Evolutionary conservation across 2,888 invertebrate species (phyloP).

Genomic region (Phaedon cochleariae): DNA sequence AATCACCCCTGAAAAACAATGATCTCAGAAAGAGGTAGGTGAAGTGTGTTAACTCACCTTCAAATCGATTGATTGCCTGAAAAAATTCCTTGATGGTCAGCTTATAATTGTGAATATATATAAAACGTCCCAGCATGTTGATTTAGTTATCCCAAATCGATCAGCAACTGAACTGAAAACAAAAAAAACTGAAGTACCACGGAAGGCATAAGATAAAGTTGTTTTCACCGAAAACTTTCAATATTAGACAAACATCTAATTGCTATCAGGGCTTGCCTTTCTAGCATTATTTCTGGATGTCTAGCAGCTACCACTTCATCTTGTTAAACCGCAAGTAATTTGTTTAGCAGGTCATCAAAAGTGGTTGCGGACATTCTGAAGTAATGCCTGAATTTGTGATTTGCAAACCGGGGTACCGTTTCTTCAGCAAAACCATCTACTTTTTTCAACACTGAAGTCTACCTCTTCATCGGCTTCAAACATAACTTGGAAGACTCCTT

Average conservation of each 20-base stretch:
- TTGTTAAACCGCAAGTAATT: not conserved
- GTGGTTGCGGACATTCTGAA: no score
- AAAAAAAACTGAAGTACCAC: not conserved
- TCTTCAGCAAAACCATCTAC: not conserved
- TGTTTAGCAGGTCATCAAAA: conserved; percentile 2
- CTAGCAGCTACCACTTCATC: not conserved
- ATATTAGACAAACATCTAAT: conserved; percentile 11
- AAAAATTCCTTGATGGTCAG: not conserved
- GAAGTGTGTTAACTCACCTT: conserved; percentile 1
- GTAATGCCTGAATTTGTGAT: no score
- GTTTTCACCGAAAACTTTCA: conserved; percentile 13
- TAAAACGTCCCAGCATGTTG: conserved; percentile 8
- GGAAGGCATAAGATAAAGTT: not conserved
- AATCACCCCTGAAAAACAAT: conserved; percentile 29
- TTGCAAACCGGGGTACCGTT: not conserved
- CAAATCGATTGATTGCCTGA: conserved; percentile 5
- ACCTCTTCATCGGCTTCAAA: not conserved
- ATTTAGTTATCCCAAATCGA: conserved; percentile 16
- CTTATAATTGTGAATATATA: conserved; percentile 4
- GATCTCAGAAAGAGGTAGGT: not conserved
- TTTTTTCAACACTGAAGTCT: not conserved
- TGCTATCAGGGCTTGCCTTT: conserved; percentile 10
- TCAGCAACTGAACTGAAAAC: conserved; percentile 18
- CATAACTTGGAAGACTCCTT: not conserved
- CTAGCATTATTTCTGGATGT: not conserved